A percentile compares a stretch with the other conserved stretches of the same genome.
Conservation (phyloP, 2,888 invertebrate species). For the Lamproptera curius region DNA sequence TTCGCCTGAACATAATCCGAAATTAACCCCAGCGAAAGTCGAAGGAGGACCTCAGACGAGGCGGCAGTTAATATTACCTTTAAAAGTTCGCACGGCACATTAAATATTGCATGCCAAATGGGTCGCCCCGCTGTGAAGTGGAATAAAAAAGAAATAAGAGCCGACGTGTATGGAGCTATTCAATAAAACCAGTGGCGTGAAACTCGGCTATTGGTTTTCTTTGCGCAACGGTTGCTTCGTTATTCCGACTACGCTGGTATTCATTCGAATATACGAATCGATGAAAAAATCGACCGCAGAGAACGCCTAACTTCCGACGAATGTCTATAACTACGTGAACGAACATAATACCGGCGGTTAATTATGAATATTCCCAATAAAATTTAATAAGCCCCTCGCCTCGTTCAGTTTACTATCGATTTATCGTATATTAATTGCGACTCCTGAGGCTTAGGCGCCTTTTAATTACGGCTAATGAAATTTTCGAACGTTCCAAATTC, state of each 20-base stretch:
- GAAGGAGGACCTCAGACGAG: neutral
- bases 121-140: constrained; percentile 30
- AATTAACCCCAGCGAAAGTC: neutral
- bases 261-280: constrained; percentile 8
- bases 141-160: constrained; percentile 49
- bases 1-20: no score
- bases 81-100: constrained; percentile 8
- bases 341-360: constrained; percentile 36
- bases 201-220: constrained; percentile 61
- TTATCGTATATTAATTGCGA: constrained; percentile 41
- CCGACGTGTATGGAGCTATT: constrained; percentile 49
- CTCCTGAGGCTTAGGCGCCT: constrained; percentile 29
- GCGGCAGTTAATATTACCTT: constrained; percentile 10
- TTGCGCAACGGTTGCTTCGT: constrained; percentile 34
- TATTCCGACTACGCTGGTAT: constrained; percentile 22
- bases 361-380: constrained; percentile 23
- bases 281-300: constrained; percentile 5
- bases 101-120: constrained; percentile 17
- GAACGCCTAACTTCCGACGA: no score
- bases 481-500: constrained; percentile 33
- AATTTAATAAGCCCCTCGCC: constrained; percentile 29
- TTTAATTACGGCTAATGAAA: constrained; percentile 40
- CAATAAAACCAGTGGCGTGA: constrained; percentile 62
- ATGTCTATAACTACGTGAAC: constrained; percentile 19
- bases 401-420: constrained; percentile 36